These are phyloP conservation scores for Cephalotes varians DNA, from an alignment of 2,888 invertebrate species.

Conservation along the genomic window DNA sequence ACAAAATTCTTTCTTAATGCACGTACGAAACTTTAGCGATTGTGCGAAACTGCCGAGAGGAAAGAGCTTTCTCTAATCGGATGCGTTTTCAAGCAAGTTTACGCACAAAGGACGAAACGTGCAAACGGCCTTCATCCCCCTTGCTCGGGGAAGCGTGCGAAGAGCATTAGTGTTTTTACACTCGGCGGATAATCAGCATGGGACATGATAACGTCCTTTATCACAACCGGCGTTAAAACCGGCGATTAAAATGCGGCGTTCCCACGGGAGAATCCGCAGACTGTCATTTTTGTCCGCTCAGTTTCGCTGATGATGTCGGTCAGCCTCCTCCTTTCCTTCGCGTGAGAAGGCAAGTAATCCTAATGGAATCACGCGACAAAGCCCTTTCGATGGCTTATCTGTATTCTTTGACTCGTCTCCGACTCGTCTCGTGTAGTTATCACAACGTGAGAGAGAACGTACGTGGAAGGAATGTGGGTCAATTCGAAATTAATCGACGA, in stretches of 20 bases:
- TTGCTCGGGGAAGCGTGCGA: not conserved
- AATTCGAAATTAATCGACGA: not conserved
- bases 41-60: not conserved
- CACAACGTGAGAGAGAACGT: not conserved
- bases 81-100: conserved; percentile 3
- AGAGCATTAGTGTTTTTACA: not conserved
- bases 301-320: conserved; percentile 58
- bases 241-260: conserved; percentile 37
- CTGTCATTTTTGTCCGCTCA: conserved; percentile 52
- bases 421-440: not conserved
- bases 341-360: conserved; percentile 55
- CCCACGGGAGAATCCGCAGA: conserved; percentile 45
- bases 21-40: not conserved
- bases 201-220: conserved; percentile 54
- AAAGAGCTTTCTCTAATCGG: not conserved
- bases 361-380: conserved; percentile 39
- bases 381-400: conserved; percentile 20
- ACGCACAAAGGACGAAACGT: not conserved
- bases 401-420: conserved; percentile 1
- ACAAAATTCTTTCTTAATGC: not conserved
- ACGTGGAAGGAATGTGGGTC: not conserved
- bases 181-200: conserved; percentile 51
- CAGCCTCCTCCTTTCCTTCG: not conserved
- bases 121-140: not conserved
- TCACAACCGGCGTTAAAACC: conserved; percentile 50